Percentiles rank a stretch among this genome's conserved stretches.
phyloP scores from a whole-genome alignment of 1,140 invertebrate species.

The Drosophila repletoides region DNA sequence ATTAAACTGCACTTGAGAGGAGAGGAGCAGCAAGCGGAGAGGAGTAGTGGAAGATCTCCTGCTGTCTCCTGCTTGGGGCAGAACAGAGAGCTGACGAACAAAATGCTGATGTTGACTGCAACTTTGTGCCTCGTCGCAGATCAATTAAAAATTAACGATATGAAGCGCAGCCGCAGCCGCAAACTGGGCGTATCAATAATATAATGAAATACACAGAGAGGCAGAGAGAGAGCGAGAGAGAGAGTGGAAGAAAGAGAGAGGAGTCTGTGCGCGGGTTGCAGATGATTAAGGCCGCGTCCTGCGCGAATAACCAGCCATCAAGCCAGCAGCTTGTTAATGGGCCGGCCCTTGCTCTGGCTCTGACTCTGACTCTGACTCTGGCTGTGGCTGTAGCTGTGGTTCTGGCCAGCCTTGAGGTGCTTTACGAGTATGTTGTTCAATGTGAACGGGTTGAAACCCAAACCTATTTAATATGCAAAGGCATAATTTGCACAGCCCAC shows the following conservation, averaged over 20 bases:
- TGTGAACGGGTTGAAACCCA: conserved; percentile 2
- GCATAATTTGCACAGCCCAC: conserved; percentile 66
- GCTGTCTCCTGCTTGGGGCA: conserved; percentile 22
- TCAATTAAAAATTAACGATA: conserved; percentile 82
- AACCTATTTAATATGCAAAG: conserved; percentile 76
- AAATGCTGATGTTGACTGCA: conserved; percentile 60
- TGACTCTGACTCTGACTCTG: too few relatives aligned
- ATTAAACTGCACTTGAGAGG: conserved; percentile 74
- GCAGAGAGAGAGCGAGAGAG: background rate
- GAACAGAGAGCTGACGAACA: conserved; percentile 58
- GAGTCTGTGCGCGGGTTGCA: conserved; percentile 30
- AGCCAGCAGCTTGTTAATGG: conserved; percentile 28
- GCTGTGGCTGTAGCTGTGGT: too few relatives aligned
- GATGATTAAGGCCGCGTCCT: conserved; percentile 29
- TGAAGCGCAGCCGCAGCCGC: conserved; percentile 63
- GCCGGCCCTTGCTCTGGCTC: background rate
- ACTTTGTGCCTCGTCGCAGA: conserved; percentile 57
- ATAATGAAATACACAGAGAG: conserved; percentile 65
- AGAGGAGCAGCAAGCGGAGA: conserved; percentile 14
- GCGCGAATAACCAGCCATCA: too few relatives aligned
- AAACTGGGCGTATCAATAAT: conserved; percentile 78
- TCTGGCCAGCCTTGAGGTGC: conserved; percentile 13
- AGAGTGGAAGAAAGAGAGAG: background rate
- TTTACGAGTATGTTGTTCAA: conserved; percentile 7
- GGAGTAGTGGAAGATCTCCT: background rate